Percentiles rank a stretch among this genome's conserved stretches.
phyloP scores from a whole-genome alignment of 2,113 vertebrate genomes.

The Ailuropoda melanoleuca region DNA sequence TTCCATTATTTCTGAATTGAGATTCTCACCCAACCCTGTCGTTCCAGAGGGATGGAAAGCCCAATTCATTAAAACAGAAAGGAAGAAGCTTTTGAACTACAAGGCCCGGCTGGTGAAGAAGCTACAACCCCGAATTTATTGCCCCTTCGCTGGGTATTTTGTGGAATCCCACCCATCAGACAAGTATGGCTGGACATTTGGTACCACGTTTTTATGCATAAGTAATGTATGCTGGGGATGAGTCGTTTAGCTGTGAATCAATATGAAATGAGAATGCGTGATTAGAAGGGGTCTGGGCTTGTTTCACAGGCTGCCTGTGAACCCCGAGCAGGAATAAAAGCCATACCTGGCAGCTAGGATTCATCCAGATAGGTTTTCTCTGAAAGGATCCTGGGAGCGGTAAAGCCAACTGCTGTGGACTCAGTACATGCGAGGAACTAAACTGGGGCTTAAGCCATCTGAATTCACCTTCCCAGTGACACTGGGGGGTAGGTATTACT shows the following conservation, averaged over 20 bases:
- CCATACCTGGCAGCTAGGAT: background rate
- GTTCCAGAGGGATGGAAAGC: conserved; percentile 85
- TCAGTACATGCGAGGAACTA: background rate
- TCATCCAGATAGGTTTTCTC: background rate
- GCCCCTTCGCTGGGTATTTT: conserved; percentile 89
- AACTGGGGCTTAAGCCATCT: background rate
- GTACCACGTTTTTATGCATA: background rate
- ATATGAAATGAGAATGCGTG: background rate
- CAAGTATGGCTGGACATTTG: conserved; percentile 79
- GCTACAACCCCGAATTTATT: conserved; percentile 85
- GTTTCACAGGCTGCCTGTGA: background rate
- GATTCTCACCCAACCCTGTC: conserved; percentile 25
- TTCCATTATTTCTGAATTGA: background rate
- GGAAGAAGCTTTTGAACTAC: conserved; percentile 89
- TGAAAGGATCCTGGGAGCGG: background rate
- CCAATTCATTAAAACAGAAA: conserved; percentile 86
- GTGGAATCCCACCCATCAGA: conserved; percentile 90
- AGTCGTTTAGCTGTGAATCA: background rate
- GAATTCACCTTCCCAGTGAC: background rate
- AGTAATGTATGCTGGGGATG: background rate
- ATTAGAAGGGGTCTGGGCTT: background rate
- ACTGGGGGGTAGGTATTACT: background rate
- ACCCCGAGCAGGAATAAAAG: background rate
- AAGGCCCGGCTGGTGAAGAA: conserved; percentile 86
- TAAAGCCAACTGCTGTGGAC: background rate